Evolutionary conservation across 2,113 vertebrate species (phyloP), one percentile per base, ranked within the genome.

Genomic region (Perca schrenkii): DNA sequence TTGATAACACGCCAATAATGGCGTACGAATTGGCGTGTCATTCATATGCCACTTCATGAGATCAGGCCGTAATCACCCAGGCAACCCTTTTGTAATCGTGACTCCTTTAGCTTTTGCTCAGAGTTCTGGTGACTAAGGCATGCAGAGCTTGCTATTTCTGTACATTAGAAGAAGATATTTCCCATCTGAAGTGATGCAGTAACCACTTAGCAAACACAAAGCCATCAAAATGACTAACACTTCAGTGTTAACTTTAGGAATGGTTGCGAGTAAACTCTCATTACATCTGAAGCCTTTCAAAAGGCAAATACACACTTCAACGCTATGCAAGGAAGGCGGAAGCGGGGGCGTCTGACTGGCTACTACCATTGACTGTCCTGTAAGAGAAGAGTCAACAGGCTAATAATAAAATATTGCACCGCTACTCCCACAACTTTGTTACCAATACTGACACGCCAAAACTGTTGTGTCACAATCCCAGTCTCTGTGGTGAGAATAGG

Each of bases 31-130:
- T 34, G 31, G 31, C 31, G 4, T 34, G 31, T 34, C 31, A 31
- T 31, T 4, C 31, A 34, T 34, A 34, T 4, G 4, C 31, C 31
- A 34, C 31, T 34, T 34, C 31, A 34, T 34, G 31, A 34, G 31
- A 34, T 34, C 31, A 34, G 31, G 0, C 63, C 28, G 28, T 78
- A 86, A 85, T 94, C 80, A 50, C 73, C 85, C 6, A 8, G 82
- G 87, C 74, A 92, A 87, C 70, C 79, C 85, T 91, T 88, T 88
- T 86, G 91, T 85, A 87, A 89, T 91, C 85, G 53, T n/a, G 53
- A 69, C 77, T 78, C 28, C 80, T 92, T 91, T 63, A 80, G 78
- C 79, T 83, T 63, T 79, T 85, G 66, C 89, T 87, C 83, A 85
- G 70, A 79, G 84, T 77, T 83, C 60, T 83, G 58, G 85, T 85